Conservation (phyloP, 2,797 vertebrate genomes). For the Gadopsis marmoratus region DNA sequence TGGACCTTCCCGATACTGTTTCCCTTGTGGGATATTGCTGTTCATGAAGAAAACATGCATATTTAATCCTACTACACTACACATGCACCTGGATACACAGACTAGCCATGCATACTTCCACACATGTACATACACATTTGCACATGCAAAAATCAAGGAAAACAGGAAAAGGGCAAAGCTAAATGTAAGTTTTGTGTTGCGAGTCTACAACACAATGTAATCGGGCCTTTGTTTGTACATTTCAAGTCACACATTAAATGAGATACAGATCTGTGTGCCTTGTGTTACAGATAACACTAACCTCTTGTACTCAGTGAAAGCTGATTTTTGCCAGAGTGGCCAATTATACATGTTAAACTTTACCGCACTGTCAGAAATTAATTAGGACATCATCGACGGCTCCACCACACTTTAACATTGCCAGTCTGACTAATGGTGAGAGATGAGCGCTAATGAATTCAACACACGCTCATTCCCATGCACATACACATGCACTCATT, state of each 20-base stretch:
- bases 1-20: background rate
- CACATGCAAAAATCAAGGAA: background rate
- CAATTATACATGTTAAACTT: conserved; percentile 66
- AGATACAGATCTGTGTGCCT: conserved; percentile 7
- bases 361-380: conserved; percentile 62
- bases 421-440: conserved; percentile 68
- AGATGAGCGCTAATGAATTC: conserved; percentile 65
- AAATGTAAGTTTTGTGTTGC: background rate
- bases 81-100: background rate
- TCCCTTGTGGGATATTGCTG: background rate
- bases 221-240: background rate
- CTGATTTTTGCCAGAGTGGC: conserved; percentile 49
- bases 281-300: conserved; percentile 25
- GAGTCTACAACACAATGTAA: background rate
- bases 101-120: too few species aligned
- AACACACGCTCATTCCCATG: conserved; percentile 47
- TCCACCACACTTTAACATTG: conserved; percentile 59
- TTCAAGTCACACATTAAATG: conserved; percentile 16
- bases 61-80: background rate
- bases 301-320: conserved; percentile 32
- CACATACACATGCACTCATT: conserved; percentile 18
- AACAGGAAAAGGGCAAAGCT: background rate
- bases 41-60: background rate
- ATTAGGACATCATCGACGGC: conserved; percentile 57
- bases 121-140: background rate